phyloP scores from a whole-genome alignment of 2,888 invertebrate genomes.

The Aleiodes alternator region DNA sequence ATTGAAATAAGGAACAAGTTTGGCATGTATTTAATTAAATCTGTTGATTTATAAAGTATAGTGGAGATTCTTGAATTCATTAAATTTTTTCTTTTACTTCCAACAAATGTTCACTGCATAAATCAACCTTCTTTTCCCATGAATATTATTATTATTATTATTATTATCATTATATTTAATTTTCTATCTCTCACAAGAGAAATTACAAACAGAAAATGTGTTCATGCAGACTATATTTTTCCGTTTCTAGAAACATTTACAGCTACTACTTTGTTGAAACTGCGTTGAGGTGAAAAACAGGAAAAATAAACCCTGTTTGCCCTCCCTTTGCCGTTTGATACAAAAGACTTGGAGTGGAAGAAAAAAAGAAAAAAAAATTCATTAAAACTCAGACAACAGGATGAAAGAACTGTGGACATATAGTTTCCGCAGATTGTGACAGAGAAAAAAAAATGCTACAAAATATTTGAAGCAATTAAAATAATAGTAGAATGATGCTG shows the following conservation, averaged over 20 bases:
- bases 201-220: background rate
- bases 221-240: constrained; percentile 5
- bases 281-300: constrained; percentile 1
- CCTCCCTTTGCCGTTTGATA: background rate
- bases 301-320: background rate
- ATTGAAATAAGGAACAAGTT: constrained; percentile 16
- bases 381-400: constrained; percentile 22
- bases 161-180: background rate
- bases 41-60: background rate
- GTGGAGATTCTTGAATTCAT: too few species aligned
- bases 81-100: too few species aligned
- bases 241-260: background rate
- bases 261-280: constrained; percentile 11
- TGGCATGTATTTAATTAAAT: background rate
- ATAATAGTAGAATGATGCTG: too few species aligned
- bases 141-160: constrained; percentile 20
- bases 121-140: constrained; percentile 2
- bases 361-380: background rate
- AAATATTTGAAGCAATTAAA: background rate
- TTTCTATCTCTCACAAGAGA: constrained; percentile 2
- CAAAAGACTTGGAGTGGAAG: background rate
- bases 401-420: constrained; percentile 4
- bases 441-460: background rate
- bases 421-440: background rate
- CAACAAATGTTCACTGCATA: background rate